phyloP scores from a whole-genome alignment of 2,888 invertebrate species.

The Crossocerus cetratus region DNA sequence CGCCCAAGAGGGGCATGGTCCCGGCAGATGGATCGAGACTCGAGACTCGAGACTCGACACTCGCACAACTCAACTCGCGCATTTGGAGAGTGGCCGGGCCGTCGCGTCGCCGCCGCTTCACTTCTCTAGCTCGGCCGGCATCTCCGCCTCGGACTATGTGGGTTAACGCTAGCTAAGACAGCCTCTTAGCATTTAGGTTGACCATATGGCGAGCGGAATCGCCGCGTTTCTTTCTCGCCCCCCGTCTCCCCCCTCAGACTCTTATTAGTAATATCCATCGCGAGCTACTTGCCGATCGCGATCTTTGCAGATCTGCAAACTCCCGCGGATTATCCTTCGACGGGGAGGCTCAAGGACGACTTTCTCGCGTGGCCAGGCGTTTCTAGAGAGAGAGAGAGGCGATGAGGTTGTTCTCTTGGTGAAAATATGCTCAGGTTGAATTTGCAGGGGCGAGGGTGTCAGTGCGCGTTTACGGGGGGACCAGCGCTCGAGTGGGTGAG shows the following conservation, averaged over 20 bases:
- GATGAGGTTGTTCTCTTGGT: neutral
- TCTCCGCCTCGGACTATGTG: constrained; percentile 46
- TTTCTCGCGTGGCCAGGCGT: neutral
- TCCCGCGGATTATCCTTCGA: neutral
- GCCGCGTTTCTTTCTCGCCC: constrained; percentile 57
- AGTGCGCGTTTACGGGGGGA: constrained; percentile 26
- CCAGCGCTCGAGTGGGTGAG: constrained; percentile 47
- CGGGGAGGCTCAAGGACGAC: neutral
- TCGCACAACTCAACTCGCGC: constrained; percentile 2
- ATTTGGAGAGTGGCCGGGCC: neutral
- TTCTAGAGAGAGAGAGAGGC: neutral
- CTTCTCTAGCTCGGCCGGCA: neutral
- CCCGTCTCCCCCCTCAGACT: neutral
- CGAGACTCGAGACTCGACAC: constrained; percentile 10
- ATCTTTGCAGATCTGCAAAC: constrained; percentile 8
- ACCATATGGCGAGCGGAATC: constrained; percentile 64
- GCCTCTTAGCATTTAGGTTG: constrained; percentile 66
- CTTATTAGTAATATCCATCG: constrained; percentile 4
- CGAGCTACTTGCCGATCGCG: constrained; percentile 36
- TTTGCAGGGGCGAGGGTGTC: constrained; percentile 12
- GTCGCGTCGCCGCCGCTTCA: no score
- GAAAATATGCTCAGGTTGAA: constrained; percentile 14
- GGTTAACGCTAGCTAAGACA: constrained; percentile 55
- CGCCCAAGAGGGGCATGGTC: neutral
- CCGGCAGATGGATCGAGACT: neutral